phyloP scores from a whole-genome alignment of 37 sponge, comb jelly and placozoan species.

The Axinella damicornis region DNA sequence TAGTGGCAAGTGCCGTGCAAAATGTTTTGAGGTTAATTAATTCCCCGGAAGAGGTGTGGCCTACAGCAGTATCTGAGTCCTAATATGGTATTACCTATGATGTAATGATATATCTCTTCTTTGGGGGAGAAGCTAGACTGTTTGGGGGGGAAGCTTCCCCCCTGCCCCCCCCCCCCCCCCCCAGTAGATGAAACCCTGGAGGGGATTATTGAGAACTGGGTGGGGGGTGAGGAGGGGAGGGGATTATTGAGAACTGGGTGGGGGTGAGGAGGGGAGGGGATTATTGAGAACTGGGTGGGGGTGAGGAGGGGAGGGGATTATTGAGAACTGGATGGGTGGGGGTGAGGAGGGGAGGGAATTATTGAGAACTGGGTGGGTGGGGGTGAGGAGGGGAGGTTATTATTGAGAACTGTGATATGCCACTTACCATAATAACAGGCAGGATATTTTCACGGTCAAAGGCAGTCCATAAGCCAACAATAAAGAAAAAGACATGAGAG shows the following conservation, averaged over 20 bases:
- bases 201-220: neutral
- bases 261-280: neutral
- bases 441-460: slow-evolving; percentile 1
- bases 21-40: too few species aligned
- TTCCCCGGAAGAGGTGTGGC: too few species aligned
- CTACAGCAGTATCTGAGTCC: too few species aligned
- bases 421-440: slow-evolving; percentile 26
- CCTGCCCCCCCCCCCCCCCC: too few species aligned
- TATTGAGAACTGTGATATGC: neutral
- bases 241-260: neutral
- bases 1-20: too few species aligned
- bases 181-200: neutral
- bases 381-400: neutral
- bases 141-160: too few species aligned
- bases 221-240: neutral
- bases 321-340: neutral
- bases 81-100: too few species aligned
- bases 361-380: neutral
- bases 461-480: slow-evolving; percentile 38
- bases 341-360: neutral
- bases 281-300: neutral
- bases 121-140: too few species aligned
- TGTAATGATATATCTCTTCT: too few species aligned
- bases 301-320: neutral
- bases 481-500: slow-evolving; percentile 33